Percentiles rank a stretch among this genome's conserved stretches.
phyloP scores from a whole-genome alignment of 2,888 invertebrate genomes.

The Eretmocerus hayati region DNA sequence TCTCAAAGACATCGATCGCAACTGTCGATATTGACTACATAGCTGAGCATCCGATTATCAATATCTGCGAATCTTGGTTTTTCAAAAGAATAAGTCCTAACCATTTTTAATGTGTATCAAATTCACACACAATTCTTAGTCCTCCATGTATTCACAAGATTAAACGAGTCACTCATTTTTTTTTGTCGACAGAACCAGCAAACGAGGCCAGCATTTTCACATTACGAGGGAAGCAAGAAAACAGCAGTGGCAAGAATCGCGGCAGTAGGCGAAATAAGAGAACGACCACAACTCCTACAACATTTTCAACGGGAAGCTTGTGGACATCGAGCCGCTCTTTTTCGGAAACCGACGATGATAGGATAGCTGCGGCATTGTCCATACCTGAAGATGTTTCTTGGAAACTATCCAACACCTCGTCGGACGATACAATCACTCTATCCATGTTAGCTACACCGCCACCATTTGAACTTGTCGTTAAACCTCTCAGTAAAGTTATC shows the following conservation, averaged over 20 bases:
- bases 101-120: too few species aligned
- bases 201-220: slow-evolving; percentile 43
- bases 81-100: too few species aligned
- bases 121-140: too few species aligned
- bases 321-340: neutral
- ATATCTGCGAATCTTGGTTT: too few species aligned
- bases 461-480: slow-evolving; percentile 40
- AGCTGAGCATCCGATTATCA: too few species aligned
- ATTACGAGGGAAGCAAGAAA: slow-evolving; percentile 39
- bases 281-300: neutral
- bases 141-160: too few species aligned
- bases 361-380: slow-evolving; percentile 34
- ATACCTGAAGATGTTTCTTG: slow-evolving; percentile 40
- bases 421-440: slow-evolving; percentile 26
- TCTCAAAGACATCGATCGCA: too few species aligned
- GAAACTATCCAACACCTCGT: slow-evolving; percentile 32
- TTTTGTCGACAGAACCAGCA: slow-evolving; percentile 41
- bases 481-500: slow-evolving; percentile 41
- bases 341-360: neutral
- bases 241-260: slow-evolving; percentile 29
- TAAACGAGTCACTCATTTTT: too few species aligned
- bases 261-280: slow-evolving; percentile 3
- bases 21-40: too few species aligned
- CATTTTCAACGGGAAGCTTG: neutral
- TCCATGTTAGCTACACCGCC: slow-evolving; percentile 31